Evolutionary conservation across 2,113 vertebrate species (phyloP), one percentile per base, ranked within the genome.

Genomic region (Hippocampus zosterae): DNA sequence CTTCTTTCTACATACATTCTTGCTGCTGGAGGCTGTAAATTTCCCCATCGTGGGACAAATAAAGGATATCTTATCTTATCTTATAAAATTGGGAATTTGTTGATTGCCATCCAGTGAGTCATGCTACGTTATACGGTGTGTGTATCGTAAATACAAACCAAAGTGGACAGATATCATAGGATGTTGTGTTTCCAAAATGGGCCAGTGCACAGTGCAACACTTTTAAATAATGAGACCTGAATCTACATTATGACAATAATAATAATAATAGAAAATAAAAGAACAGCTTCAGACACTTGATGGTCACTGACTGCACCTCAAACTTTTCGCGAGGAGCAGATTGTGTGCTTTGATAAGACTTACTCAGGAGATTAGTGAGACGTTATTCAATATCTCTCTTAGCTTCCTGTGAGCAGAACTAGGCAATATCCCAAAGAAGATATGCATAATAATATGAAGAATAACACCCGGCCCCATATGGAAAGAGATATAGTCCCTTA

Each of bases 51-150:
- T n/a, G n/a, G n/a, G n/a, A n/a, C n/a, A n/a, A n/a, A n/a, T n/a
- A n/a, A n/a, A n/a, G n/a, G n/a, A n/a, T n/a, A n/a, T n/a, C n/a
- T n/a, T n/a, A n/a, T n/a, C n/a, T n/a, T n/a, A n/a, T n/a, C n/a
- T n/a, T n/a, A n/a, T 71, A 74, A 85, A 89, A 88, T 87, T 87
- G 88, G 80, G 83, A 83, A 83, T 83, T 84, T 81, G 83, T 84
- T 83, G 81, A 76, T 23, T 72, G 50, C 2, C 69, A 8, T 65
- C 68, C 79, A 71, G n/a, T 0, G 15, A 59, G 12, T 29, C 57
- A 29, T 59, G 57, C 57, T 29, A 27, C 2, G 25, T 29, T 59
- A 65, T 72, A 75, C 4, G 5, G 33, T 37, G 33, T 37, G 33
- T 37, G 5, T 37, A 6, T 44, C 52, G 16, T 53, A 46, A 57